Evolutionary conservation across 2,888 invertebrate genomes (phyloP).

Genomic region (Dioctria linearis): DNA sequence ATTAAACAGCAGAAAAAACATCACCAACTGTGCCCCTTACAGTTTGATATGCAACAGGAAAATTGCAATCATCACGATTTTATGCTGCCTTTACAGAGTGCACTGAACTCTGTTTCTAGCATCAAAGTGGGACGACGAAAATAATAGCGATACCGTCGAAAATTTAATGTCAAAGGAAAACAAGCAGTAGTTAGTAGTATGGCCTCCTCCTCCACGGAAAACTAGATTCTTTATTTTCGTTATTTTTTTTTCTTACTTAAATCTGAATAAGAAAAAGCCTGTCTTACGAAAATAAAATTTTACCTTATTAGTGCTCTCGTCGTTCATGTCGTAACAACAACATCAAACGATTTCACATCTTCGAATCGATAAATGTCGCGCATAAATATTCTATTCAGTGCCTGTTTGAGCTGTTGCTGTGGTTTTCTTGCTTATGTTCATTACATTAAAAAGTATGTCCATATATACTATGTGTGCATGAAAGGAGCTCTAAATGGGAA

Average conservation of each 20-base stretch:
- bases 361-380: background rate
- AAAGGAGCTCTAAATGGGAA: conserved; percentile 3
- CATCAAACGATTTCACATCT: conserved; percentile 4
- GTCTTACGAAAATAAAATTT: background rate
- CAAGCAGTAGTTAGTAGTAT: background rate
- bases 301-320: background rate
- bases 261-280: background rate
- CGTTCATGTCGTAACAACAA: background rate
- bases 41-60: conserved; percentile 8
- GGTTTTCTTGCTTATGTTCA: background rate
- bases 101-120: conserved; percentile 15
- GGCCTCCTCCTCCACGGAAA: background rate
- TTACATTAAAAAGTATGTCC: background rate
- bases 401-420: background rate
- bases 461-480: background rate
- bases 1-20: background rate
- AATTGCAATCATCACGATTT: conserved; percentile 13
- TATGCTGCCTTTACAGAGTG: conserved; percentile 6
- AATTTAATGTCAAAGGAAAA: background rate
- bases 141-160: background rate
- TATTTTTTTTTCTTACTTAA: background rate
- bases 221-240: background rate
- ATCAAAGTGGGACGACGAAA: conserved; percentile 15
- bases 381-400: conserved; percentile 4
- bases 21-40: background rate